phyloP scores from a whole-genome alignment of 2,113 vertebrate genomes.

The Himantopus leucocephalus region DNA sequence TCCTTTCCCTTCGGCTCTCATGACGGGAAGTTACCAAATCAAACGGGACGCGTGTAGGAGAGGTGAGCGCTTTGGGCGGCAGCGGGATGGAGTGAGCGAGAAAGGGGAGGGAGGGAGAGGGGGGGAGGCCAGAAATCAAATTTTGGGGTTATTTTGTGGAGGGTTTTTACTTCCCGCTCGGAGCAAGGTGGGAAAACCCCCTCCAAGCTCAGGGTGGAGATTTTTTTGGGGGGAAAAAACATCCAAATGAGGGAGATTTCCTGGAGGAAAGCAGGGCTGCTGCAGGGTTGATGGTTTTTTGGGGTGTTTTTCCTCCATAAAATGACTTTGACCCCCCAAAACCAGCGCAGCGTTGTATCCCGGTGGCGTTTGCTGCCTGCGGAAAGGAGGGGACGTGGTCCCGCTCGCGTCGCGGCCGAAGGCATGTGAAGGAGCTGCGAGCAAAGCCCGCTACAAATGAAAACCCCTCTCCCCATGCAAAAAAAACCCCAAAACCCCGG shows the following conservation, averaged over 20 bases:
- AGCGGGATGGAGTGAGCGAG: background rate
- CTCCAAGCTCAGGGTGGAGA: background rate
- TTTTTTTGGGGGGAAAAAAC: rapidly evolving
- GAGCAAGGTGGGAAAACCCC: rapidly evolving
- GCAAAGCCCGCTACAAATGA: background rate
- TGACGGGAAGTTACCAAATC: slow-evolving; percentile 68
- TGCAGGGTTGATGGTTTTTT: background rate
- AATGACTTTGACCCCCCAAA: background rate
- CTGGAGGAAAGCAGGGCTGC: background rate
- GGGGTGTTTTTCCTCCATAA: background rate
- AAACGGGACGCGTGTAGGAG: slow-evolving; percentile 14
- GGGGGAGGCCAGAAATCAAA: background rate
- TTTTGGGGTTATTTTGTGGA: background rate
- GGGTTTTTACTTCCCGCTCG: background rate
- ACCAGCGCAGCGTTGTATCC: background rate
- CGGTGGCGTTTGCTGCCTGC: rapidly evolving
- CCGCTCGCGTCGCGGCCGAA: rapidly evolving
- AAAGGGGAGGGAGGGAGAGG: background rate
- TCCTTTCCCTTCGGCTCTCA: slow-evolving; percentile 54
- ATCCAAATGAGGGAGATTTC: background rate
- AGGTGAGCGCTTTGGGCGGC: background rate
- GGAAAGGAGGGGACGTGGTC: background rate
- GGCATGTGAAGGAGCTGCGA: rapidly evolving
- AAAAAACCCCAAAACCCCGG: background rate
- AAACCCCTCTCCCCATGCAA: background rate